Base-by-base conservation (phyloP, 2,113 vertebrate genomes). In the Oryzias melastigma region DNA sequence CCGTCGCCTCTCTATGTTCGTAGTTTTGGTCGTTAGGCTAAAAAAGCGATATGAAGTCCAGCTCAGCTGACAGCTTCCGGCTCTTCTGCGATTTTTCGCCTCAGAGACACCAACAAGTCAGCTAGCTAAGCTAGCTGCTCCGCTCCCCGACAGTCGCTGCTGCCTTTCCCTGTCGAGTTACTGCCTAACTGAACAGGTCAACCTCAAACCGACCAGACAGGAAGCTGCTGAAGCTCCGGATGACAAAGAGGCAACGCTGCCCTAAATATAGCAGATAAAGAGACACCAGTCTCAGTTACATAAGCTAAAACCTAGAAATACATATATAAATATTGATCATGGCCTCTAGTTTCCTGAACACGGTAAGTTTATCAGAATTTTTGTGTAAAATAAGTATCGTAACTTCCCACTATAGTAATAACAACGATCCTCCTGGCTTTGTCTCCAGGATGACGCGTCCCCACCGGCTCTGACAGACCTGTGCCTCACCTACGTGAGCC, bases 401-500 rank as follows among this genome's bases (percentile, higher is more conserved):
- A 6, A 8, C 1, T 6, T 17, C 6, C 24, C 7, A 35, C 16
- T 29, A n/a, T 18, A 17, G 20, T 0, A 24, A 4, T 24, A 22
- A 22, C 22, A 22, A 22, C 22, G 14, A 53, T 20, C 19, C 20
- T 40, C 5, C n/a, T 42, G 1, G 19, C 4, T 57, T 20, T 44
- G 2, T 73, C 73, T 78, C 13, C 87, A 99, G 96, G 96, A 98
- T 70, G 96, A 98, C 69, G 91, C 95, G 5, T 95, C 94, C 62
- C 95, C 97, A 0, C 91, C 95, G 20, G 91, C 95, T 60, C 91
- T 99, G 82, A 93, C 95, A 25, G 95, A 98, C 83, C 92, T 98
- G 83, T 97, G 96, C 68, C 92, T 99, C 85, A 94, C 93, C 75
- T 95, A 94, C 75, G 91, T 99, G 81, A 98, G 94, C 80, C 92